A percentile compares a stretch with the other conserved stretches of the same genome.
phyloP scores from a whole-genome alignment of 2,888 invertebrate species.

The Drosophila stalkeri region DNA sequence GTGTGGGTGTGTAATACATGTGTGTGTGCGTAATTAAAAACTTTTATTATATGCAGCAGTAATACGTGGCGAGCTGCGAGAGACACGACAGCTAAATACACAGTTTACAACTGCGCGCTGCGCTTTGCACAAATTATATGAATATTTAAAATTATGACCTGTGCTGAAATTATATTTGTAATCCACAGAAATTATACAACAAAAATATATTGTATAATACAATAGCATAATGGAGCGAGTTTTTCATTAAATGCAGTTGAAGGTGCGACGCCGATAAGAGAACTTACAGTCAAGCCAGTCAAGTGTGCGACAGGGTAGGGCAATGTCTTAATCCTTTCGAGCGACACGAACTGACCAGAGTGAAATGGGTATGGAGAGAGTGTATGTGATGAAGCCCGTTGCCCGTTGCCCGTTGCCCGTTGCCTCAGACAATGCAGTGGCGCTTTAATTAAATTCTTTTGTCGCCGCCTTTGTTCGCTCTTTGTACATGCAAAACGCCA shows the following conservation, averaged over 20 bases:
- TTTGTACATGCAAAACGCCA: conserved; percentile 66
- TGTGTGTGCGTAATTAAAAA: conserved; percentile 67
- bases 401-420: not conserved
- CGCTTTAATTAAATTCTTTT: conserved; percentile 77
- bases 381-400: not conserved
- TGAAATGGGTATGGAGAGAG: not conserved
- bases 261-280: conserved; percentile 32
- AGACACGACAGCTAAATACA: conserved; percentile 22
- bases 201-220: not conserved
- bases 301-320: conserved; percentile 20
- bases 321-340: conserved; percentile 69
- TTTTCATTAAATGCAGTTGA: conserved; percentile 39
- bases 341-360: conserved; percentile 40
- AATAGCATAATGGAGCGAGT: conserved; percentile 19
- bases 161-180: conserved; percentile 67
- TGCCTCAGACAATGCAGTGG: conserved; percentile 56
- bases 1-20: not conserved
- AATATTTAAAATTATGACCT: conserved; percentile 65
- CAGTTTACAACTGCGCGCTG: conserved; percentile 53
- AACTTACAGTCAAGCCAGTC: conserved; percentile 29
- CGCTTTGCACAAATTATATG: conserved; percentile 72
- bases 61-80: conserved; percentile 26
- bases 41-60: conserved; percentile 59
- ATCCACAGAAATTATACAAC: conserved; percentile 46
- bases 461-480: conserved; percentile 54